Evolutionary conservation across 2,888 invertebrate genomes (phyloP), one percentile per base, ranked within the genome.

Genomic region (Trissoscelio sp.): DNA sequence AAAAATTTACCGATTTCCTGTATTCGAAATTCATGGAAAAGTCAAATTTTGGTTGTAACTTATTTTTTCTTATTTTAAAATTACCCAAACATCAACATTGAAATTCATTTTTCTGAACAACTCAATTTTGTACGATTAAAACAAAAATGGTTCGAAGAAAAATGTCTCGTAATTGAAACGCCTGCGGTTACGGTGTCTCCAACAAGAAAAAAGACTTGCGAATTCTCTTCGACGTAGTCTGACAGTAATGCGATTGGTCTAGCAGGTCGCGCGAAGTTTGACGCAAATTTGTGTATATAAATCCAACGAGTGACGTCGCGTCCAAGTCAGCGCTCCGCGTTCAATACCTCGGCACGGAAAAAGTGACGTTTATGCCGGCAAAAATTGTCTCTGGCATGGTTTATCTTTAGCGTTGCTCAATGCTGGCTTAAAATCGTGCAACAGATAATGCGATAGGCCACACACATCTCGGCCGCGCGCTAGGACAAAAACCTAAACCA

Each of bases 371-470:
- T 73, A 60, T 60, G 58, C 31, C 58, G 39, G 58, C 16, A 48
- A 79, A 72, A 72, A 79, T 79, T 66, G 67, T 70, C 73, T 66
- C 58, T 58, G 46, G 16, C 46, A 51, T 44, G 44, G 73, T 64
- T 72, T 66, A 79, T 79, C 67, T 79, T 72, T 66, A 48, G 34
- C 69, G 20, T 51, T 67, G 64, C 39, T 72, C 58, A 66, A 72
- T 72, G 64, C 57, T 44, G 22, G 78, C 46, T 70, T 44, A 55
- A 64, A 78, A 70, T 64, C 28, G 55, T 64, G 70, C 70, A 72
- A 64, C 70, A 64, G 70, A 78, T 78, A 62, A 75, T 67, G 42
- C 74, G 48, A 75, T 75, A 75, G 58, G 67, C 75, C 67, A 67
- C 57, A 58, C 58, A 75, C 37, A 18, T 66, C 11, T 31, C 28